Evolutionary conservation across 2,888 invertebrate genomes (phyloP), one percentile per base, ranked within the genome.

Genomic region (Xestia xanthographa): DNA sequence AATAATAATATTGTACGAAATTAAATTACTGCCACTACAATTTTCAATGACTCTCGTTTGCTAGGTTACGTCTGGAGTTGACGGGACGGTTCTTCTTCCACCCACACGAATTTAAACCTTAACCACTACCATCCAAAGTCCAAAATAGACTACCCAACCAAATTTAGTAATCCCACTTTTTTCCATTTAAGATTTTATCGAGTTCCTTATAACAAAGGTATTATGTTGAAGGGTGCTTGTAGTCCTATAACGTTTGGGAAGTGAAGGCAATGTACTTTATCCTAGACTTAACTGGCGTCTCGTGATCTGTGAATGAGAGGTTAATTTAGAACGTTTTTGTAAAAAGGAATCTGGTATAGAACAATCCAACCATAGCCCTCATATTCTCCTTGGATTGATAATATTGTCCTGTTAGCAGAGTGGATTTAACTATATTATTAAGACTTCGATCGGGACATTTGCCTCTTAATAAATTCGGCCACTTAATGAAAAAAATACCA

Each of bases 181-280:
- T 86, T 73, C 75, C 80, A 78, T 87, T 87, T 73, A 75, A 87
- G 86, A 83, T 86, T 87, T 87, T 87, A 86, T 86, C 77, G 84
- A 77, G 75, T 86, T 81, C 69, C 66, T 77, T 86, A 73, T 70
- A 85, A 86, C 76, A 83, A 76, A 85, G 80, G 79, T 83, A 79
- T 83, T 75, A 76, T 77, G 72, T 71, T 87, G 43, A 80, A 86
- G 77, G 65, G 79, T 79, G 29, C 79, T 86, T 74, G 77, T 71
- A 80, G 70, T 75, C 74, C 67, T 58, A n/a, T n/a, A 79, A 68
- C 58, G 79, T 75, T 83, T 75, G 66, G 66, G 14, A 72, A 83
- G 70, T 66, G 43, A 72, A 72, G 79, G 72, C 12, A 77, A 74
- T 73, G 75, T 62, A 68, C 85, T 60, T 38, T 38, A 62, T 45